Conservation (phyloP, 1,140 invertebrate genomes). For the Bicyclus anynana region DNA sequence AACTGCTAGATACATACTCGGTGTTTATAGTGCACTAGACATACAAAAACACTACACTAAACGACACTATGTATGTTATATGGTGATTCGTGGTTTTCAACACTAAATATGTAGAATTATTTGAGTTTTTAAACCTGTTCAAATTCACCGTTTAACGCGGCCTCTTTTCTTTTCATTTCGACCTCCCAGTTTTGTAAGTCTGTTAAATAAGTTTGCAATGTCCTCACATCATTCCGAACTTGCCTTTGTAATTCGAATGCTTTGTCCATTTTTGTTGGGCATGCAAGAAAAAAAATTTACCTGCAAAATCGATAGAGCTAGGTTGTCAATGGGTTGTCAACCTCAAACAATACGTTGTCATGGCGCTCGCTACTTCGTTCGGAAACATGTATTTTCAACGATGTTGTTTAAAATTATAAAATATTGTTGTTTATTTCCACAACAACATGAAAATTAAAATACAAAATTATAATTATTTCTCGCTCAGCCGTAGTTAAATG, state of each 20-base stretch:
- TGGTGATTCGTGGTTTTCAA: neutral
- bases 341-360: slow-evolving; percentile 36
- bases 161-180: slow-evolving; percentile 90
- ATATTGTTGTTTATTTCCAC: no score
- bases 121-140: slow-evolving; percentile 53
- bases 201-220: slow-evolving; percentile 83
- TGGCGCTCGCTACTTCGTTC: slow-evolving; percentile 28
- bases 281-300: slow-evolving; percentile 41
- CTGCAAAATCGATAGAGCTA: slow-evolving; percentile 51
- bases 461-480: no score
- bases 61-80: slow-evolving; percentile 16
- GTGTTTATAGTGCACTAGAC: neutral
- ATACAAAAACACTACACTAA: slow-evolving; percentile 16
- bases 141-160: slow-evolving; percentile 73
- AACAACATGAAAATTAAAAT: no score
- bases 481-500: no score
- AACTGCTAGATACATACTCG: slow-evolving; percentile 22
- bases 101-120: slow-evolving; percentile 1
- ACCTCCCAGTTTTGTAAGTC: slow-evolving; percentile 91
- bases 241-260: slow-evolving; percentile 80
- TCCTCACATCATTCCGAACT: slow-evolving; percentile 84
- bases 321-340: slow-evolving; percentile 12
- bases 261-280: slow-evolving; percentile 61
- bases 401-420: no score
- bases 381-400: slow-evolving; percentile 6